A percentile compares a stretch with the other conserved stretches of the same genome.
These are phyloP conservation scores for Atlantisia rogersi DNA, from an alignment of 2,113 vertebrate genomes.

Conservation along the genomic window DNA sequence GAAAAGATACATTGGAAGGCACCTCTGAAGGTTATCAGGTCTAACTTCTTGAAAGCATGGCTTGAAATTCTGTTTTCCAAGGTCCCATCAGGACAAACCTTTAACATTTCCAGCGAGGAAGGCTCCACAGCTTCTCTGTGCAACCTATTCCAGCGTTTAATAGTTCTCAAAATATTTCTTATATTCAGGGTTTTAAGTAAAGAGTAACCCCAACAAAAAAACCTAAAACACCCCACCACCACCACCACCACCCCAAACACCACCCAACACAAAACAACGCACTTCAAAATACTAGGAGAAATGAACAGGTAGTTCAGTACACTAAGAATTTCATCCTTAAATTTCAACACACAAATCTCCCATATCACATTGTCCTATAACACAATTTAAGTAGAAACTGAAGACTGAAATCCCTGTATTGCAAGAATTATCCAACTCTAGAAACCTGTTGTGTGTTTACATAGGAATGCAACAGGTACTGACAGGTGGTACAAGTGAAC, in stretches of 20 bases:
- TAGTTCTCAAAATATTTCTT: background rate
- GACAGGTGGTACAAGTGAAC: background rate
- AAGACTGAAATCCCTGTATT: background rate
- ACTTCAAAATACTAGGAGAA: background rate
- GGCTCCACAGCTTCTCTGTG: background rate
- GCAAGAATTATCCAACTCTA: background rate
- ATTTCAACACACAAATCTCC: background rate
- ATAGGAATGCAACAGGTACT: background rate
- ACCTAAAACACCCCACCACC: too few relatives aligned
- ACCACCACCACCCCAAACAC: background rate
- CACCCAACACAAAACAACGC: background rate
- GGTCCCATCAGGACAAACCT: background rate
- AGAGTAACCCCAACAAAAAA: too few relatives aligned
- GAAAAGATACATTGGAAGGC: background rate
- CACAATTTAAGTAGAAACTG: background rate
- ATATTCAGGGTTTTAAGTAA: background rate
- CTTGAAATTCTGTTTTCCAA: background rate
- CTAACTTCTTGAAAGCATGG: background rate
- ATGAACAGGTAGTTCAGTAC: background rate
- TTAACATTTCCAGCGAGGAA: background rate
- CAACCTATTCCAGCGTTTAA: background rate
- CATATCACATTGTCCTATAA: background rate
- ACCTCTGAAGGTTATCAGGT: background rate
- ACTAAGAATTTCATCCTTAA: background rate
- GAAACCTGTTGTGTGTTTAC: background rate